A percentile compares a stretch with the other conserved stretches of the same genome.
These are phyloP conservation scores for Acipenser ruthenus DNA, from an alignment of 2,797 vertebrate genomes.

Conservation along the genomic window DNA sequence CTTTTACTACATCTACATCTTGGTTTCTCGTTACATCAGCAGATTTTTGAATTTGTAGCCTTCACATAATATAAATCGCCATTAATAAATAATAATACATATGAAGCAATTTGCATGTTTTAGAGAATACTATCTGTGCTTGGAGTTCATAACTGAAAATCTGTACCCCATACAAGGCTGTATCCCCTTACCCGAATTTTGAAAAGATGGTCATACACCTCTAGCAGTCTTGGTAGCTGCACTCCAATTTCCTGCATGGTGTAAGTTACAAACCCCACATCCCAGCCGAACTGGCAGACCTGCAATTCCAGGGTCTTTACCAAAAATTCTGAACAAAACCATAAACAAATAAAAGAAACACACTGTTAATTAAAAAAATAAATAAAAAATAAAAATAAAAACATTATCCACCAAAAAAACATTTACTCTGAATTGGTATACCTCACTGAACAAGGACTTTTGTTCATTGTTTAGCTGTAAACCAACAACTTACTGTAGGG, in stretches of 20 bases:
- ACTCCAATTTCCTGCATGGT: conserved; percentile 93
- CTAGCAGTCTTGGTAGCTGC: conserved; percentile 75
- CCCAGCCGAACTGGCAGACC: conserved; percentile 84
- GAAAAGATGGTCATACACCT: conserved; percentile 93
- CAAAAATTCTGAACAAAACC: conserved; percentile 71
- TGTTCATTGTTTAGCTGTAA: too few relatives aligned
- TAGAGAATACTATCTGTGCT: too few relatives aligned
- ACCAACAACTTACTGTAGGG: too few relatives aligned
- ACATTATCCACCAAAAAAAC: background rate
- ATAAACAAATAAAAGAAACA: conserved; percentile 13
- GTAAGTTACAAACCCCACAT: conserved; percentile 82
- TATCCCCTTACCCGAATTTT: conserved; percentile 74
- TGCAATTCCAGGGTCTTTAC: conserved; percentile 90
- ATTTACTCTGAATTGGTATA: background rate
- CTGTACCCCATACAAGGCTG: too few relatives aligned
- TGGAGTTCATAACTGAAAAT: too few relatives aligned
- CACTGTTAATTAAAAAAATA: background rate
- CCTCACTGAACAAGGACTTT: too few relatives aligned
- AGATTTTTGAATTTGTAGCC: too few relatives aligned
- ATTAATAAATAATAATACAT: too few relatives aligned
- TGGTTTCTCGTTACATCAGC: too few relatives aligned
- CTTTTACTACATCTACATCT: too few relatives aligned
- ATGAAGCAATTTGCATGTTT: too few relatives aligned
- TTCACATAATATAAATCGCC: too few relatives aligned
- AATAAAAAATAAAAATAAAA: background rate